Evolutionary conservation across 2,113 vertebrate genomes (phyloP), one percentile per base, ranked within the genome.

Genomic region (Paratilapia polleni): DNA sequence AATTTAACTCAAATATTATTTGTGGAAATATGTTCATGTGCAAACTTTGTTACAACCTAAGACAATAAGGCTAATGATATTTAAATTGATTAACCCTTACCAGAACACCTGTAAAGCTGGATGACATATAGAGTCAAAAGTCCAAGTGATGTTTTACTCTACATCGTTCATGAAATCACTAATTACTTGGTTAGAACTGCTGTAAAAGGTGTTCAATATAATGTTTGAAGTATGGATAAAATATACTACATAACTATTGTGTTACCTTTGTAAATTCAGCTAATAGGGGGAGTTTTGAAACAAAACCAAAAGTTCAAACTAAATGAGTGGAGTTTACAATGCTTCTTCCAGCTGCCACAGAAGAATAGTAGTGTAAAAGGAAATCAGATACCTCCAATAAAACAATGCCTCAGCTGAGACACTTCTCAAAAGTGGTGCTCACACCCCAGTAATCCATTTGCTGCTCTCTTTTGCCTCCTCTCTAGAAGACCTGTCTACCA

Each of bases 351-450:
- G 85, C 81, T 88, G 88, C 77, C 63, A 47, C 74, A 78, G 49
- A 57, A 77, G 36, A 14, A 57, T 20, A 52, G 77, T 73, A 62
- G 19, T 82, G 82, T 80, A 82, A 91, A 93, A 83, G 58, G 84
- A 92, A 93, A 92, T 81, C 81, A 31, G 92, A 95, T 92, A 89
- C 70, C 80, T 75, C 80, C 73, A 90, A 83, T 90, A 86, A 92
- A 93, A 89, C 56, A 8, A 41, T 41, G 83, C 59, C 84, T 89
- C 75, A 86, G 76, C 52, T 26, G 28, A 80, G 63, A 74, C 68
- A 84, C 22, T 10, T 74, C 81, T 87, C 26, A 80, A 78, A 83
- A 89, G 86, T 89, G 89, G 82, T 73, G 77, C 62, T 80, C 81
- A 82, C 80, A 61, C 78, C 58, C 47, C 31, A n/a, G 62, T 85